Percentiles rank a stretch among this genome's conserved stretches.
Evolutionary conservation across 2,888 invertebrate species (phyloP).

Genomic region (Meiosimyza decipiens): DNA sequence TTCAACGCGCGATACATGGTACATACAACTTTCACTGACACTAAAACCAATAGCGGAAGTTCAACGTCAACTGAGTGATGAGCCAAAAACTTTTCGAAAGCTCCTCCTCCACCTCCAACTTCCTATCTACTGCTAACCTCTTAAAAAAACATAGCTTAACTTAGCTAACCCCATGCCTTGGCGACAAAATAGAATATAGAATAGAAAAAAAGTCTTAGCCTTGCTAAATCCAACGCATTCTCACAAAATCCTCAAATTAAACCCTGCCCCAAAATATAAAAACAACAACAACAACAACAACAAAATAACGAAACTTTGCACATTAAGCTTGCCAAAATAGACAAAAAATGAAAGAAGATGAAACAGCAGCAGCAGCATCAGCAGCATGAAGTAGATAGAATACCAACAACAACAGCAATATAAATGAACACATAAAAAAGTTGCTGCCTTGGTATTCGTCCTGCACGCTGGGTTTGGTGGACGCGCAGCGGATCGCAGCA

Average conservation of each 20-base stretch:
- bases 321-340: slow-evolving; percentile 4
- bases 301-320: not conserved
- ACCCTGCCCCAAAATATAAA: not conserved
- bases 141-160: slow-evolving; percentile 1
- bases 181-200: too few species aligned
- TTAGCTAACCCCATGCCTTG: too few species aligned
- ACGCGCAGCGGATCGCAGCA: not conserved
- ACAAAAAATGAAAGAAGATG: not conserved
- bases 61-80: not conserved
- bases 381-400: not conserved
- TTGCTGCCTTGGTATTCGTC: too few species aligned
- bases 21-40: too few species aligned
- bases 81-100: not conserved
- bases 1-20: too few species aligned
- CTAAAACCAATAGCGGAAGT: too few species aligned
- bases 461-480: too few species aligned
- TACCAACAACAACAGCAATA: too few species aligned
- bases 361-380: not conserved
- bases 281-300: not conserved
- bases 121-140: too few species aligned
- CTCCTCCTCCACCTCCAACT: not conserved
- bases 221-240: not conserved
- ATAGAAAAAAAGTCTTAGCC: too few species aligned
- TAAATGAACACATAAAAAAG: too few species aligned
- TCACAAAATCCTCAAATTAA: slow-evolving; percentile 13